Conservation (phyloP, 2,888 invertebrate genomes). For the Hyalella azteca region DNA sequence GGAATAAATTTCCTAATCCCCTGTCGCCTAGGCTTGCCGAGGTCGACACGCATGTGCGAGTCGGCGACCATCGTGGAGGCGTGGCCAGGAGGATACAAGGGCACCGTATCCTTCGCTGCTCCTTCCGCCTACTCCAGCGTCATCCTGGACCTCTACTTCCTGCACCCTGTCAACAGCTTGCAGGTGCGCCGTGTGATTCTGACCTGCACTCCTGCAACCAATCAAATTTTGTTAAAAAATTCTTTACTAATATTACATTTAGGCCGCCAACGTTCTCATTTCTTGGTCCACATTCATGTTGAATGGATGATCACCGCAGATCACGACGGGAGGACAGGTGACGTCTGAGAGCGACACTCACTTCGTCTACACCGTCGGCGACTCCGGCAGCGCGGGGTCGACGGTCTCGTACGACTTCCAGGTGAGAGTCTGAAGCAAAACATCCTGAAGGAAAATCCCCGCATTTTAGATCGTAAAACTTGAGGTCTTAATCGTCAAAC, state of each 20-base stretch:
- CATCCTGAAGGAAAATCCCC: too few relatives aligned
- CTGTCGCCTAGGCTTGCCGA: neutral
- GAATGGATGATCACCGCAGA: too few relatives aligned
- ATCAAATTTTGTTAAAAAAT: neutral
- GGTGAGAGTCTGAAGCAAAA: neutral
- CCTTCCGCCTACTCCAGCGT: neutral
- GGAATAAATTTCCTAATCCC: too few relatives aligned
- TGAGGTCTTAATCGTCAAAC: too few relatives aligned
- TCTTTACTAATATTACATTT: neutral
- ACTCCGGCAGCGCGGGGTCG: neutral
- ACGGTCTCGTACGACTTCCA: slow-evolving; percentile 12
- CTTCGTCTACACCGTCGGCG: neutral
- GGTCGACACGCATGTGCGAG: slow-evolving; percentile 17
- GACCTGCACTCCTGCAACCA: neutral
- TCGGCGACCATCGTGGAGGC: neutral
- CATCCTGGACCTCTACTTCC: neutral
- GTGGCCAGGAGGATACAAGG: slow-evolving; percentile 23
- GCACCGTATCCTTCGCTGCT: slow-evolving; percentile 1
- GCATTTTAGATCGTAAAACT: too few relatives aligned
- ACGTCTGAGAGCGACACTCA: neutral
- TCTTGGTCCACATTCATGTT: too few relatives aligned
- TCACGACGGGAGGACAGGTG: neutral
- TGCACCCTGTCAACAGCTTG: neutral
- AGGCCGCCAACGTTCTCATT: too few relatives aligned
- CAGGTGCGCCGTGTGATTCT: neutral